phyloP scores from a whole-genome alignment of 2,888 invertebrate species.

The Dasypolia templi region DNA sequence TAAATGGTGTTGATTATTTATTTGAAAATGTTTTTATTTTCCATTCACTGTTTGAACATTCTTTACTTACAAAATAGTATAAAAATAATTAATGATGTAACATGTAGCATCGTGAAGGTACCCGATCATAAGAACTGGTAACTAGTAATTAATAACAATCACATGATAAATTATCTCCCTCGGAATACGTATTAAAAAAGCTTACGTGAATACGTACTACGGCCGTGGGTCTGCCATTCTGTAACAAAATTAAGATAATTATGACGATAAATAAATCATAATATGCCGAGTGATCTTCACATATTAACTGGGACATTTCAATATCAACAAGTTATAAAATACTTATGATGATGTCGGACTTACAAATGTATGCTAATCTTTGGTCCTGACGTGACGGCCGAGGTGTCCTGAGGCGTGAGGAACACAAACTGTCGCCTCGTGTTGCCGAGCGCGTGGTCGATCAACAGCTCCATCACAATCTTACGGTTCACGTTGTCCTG shows the following conservation, averaged over 20 bases:
- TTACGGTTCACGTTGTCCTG: constrained; percentile 96
- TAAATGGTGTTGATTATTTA: constrained; percentile 86
- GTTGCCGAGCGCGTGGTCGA: constrained; percentile 93
- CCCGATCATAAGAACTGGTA: constrained; percentile 39
- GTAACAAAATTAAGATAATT: constrained; percentile 71
- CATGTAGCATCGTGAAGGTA: constrained; percentile 33
- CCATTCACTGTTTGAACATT: background rate
- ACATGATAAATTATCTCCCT: constrained; percentile 64
- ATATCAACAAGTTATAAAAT: background rate
- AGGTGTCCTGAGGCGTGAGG: constrained; percentile 96
- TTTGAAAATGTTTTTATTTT: constrained; percentile 67
- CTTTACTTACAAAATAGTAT: constrained; percentile 41
- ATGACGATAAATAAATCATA: background rate
- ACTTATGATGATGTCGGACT: constrained; percentile 44
- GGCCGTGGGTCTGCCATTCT: constrained; percentile 86
- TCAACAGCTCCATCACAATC: constrained; percentile 94
- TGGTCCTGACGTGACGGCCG: constrained; percentile 86
- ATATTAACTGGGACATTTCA: background rate
- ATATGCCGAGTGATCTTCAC: background rate
- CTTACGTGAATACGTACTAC: constrained; percentile 68
- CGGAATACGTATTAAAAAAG: constrained; percentile 59
- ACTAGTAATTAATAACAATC: constrained; percentile 55
- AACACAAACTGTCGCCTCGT: constrained; percentile 95
- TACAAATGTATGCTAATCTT: constrained; percentile 91
- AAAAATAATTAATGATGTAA: constrained; percentile 41